Conservation (phyloP, 1,140 invertebrate species). For the Lepidostoma basale region DNA sequence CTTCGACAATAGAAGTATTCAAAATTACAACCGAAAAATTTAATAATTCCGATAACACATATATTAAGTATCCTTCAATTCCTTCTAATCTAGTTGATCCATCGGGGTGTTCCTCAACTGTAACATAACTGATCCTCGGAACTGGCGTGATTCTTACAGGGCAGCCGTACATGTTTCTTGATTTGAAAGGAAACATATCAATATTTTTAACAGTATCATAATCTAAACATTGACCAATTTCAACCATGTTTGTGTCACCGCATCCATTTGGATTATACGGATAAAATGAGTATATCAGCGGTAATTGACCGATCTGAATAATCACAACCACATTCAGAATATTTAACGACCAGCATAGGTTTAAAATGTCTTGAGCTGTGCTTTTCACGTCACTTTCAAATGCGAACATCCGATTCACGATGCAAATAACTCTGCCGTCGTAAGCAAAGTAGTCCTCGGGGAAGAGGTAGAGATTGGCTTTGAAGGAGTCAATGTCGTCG, state of each 20-base stretch:
- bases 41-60: slow-evolving; percentile 16
- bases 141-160: slow-evolving; percentile 24
- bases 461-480: slow-evolving; percentile 28
- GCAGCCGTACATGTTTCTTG: slow-evolving; percentile 25
- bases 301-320: background rate
- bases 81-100: slow-evolving; percentile 15
- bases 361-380: slow-evolving; percentile 28
- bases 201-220: slow-evolving; percentile 4
- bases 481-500: slow-evolving; percentile 16
- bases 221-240: slow-evolving; percentile 34
- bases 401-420: slow-evolving; percentile 20
- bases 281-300: slow-evolving; percentile 29
- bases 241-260: slow-evolving; percentile 8
- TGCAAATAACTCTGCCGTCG: slow-evolving; percentile 29
- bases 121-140: slow-evolving; percentile 28
- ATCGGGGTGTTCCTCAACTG: slow-evolving; percentile 1
- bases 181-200: slow-evolving; percentile 32
- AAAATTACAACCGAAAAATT: slow-evolving; percentile 31
- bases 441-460: slow-evolving; percentile 26
- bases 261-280: slow-evolving; percentile 27
- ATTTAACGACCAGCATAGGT: slow-evolving; percentile 28
- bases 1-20: background rate
- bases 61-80: slow-evolving; percentile 36
- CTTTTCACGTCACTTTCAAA: background rate
- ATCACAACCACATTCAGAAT: slow-evolving; percentile 36